phyloP scores from a whole-genome alignment of 2,888 invertebrate species.

The Ernsta delagoae region DNA sequence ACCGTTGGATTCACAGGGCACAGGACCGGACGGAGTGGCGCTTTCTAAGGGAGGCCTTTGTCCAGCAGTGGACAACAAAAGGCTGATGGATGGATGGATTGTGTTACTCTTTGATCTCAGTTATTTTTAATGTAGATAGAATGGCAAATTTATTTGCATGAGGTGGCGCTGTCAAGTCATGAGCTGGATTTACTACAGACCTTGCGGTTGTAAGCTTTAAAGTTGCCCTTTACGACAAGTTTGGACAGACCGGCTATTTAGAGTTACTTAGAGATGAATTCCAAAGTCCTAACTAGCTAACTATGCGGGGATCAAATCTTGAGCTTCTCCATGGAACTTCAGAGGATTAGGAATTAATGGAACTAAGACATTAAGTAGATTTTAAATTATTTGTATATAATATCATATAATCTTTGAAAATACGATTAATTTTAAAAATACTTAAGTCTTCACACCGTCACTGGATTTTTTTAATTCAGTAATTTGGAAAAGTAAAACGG shows the following conservation, averaged over 20 bases:
- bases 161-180: background rate
- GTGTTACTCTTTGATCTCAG: no score
- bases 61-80: no score
- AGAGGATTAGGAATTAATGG: background rate
- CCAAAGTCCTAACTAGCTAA: background rate
- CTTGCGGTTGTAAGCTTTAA: background rate
- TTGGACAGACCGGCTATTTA: background rate
- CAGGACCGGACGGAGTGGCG: no score
- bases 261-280: background rate
- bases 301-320: background rate
- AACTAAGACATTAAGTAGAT: background rate
- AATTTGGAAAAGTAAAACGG: no score
- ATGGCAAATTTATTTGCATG: background rate
- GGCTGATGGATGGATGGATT: no score
- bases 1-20: no score
- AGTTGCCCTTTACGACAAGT: slow-evolving; percentile 4
- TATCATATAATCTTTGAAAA: background rate
- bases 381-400: background rate
- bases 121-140: no score
- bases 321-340: background rate
- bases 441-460: no score
- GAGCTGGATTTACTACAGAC: background rate
- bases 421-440: no score
- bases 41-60: no score
- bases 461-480: no score